Evolutionary conservation across 2,797 vertebrate species (phyloP).

Genomic region (Thunnus albacares): DNA sequence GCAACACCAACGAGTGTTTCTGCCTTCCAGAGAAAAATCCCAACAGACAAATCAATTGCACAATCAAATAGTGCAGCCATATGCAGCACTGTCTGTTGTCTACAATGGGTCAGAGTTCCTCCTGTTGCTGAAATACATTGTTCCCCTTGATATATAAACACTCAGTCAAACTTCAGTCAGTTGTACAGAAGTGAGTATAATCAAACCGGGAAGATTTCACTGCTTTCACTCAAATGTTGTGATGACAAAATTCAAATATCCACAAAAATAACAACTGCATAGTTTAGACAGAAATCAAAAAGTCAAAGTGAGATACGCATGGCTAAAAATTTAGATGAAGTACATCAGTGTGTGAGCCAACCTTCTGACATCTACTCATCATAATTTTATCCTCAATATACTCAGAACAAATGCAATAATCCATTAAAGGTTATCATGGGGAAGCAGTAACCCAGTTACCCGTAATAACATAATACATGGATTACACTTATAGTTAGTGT

Average conservation of each 20-base stretch:
- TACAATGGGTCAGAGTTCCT: not conserved
- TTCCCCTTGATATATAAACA: constrained; percentile 1
- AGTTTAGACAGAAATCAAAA: not conserved
- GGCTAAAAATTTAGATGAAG: no score
- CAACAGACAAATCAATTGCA: not conserved
- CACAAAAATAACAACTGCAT: not conserved
- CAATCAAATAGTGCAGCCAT: not conserved
- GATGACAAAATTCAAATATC: no score
- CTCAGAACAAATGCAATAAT: not conserved
- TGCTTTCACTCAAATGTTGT: not conserved
- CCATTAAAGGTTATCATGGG: not conserved
- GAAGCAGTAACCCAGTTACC: not conserved
- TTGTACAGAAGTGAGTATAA: not conserved
- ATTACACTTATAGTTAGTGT: constrained; percentile 4
- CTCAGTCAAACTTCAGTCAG: not conserved
- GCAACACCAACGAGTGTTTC: not conserved
- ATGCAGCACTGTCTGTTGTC: not conserved
- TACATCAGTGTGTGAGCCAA: no score
- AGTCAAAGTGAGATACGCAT: not conserved
- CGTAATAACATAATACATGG: not conserved
- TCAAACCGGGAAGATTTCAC: not conserved
- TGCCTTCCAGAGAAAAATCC: not conserved
- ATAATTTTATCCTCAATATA: not conserved
- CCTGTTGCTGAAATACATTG: not conserved
- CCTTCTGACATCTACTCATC: not conserved